These are phyloP conservation scores for Drosophila formosana DNA, from an alignment of 2,888 invertebrate genomes.

Conservation along the genomic window DNA sequence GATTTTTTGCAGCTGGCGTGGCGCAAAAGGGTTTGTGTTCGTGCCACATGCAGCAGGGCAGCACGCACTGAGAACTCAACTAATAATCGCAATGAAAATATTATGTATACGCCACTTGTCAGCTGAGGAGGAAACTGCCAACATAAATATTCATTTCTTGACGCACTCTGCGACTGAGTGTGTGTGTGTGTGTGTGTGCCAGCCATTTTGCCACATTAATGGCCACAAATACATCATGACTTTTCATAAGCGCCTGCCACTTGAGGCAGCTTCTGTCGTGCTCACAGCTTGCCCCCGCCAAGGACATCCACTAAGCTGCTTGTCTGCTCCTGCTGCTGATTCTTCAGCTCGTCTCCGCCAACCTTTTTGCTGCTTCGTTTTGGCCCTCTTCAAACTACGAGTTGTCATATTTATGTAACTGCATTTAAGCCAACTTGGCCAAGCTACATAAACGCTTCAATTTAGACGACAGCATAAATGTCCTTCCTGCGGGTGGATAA, in stretches of 20 bases:
- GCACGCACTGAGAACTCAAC: conserved; percentile 22
- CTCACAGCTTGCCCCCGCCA: conserved; percentile 41
- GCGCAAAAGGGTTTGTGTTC: conserved; percentile 20
- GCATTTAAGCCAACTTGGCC: conserved; percentile 62
- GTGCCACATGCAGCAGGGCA: background rate
- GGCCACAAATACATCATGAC: conserved; percentile 78
- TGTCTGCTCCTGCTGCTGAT: conserved; percentile 12
- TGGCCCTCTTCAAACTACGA: conserved; percentile 45
- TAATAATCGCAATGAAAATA: conserved; percentile 69
- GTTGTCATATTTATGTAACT: conserved; percentile 75
- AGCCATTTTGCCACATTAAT: conserved; percentile 75
- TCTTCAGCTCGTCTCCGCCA: background rate
- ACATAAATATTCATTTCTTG: conserved; percentile 72
- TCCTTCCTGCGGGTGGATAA: conserved; percentile 22
- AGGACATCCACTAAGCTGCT: conserved; percentile 52
- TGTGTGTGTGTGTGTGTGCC: conserved; percentile 32
- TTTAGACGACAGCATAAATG: conserved; percentile 56
- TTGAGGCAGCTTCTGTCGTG: conserved; percentile 52
- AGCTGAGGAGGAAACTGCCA: conserved; percentile 41
- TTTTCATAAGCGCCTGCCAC: conserved; percentile 74
- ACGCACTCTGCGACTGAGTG: conserved; percentile 39
- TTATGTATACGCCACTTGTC: conserved; percentile 68
- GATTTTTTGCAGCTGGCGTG: conserved; percentile 41
- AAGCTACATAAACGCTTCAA: conserved; percentile 57
- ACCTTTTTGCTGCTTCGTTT: conserved; percentile 3